These are phyloP conservation scores for Oligia strigilis DNA, from an alignment of 2,888 invertebrate genomes.

Conservation along the genomic window DNA sequence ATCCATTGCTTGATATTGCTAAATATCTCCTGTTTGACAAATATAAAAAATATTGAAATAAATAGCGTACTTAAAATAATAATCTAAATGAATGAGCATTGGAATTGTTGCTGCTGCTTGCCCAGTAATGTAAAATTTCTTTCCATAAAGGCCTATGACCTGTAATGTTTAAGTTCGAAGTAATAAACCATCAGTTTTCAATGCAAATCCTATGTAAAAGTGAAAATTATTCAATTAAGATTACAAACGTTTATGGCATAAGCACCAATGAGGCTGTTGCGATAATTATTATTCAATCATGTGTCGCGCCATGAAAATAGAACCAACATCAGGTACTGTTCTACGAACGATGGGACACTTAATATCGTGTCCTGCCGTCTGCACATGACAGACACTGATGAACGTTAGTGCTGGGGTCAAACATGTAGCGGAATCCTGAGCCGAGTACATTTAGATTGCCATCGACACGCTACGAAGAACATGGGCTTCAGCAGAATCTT, in stretches of 20 bases:
- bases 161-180: background rate
- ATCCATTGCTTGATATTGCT: background rate
- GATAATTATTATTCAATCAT: conserved; percentile 16
- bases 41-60: background rate
- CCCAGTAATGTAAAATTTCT: background rate
- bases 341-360: background rate
- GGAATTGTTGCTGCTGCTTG: background rate
- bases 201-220: background rate
- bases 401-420: background rate
- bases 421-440: background rate
- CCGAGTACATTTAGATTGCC: background rate
- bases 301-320: background rate
- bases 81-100: background rate
- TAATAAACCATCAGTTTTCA: background rate
- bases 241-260: conserved; percentile 18
- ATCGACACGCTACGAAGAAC: background rate
- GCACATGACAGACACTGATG: background rate
- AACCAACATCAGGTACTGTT: background rate
- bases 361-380: background rate
- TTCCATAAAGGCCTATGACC: background rate
- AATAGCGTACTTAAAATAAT: background rate
- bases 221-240: conserved; percentile 22
- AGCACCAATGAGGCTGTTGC: background rate
- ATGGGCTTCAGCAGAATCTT: background rate
- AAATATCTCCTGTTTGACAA: background rate